phyloP scores from a whole-genome alignment of 2,888 invertebrate genomes.

The Caenorhabditis sp. region DNA sequence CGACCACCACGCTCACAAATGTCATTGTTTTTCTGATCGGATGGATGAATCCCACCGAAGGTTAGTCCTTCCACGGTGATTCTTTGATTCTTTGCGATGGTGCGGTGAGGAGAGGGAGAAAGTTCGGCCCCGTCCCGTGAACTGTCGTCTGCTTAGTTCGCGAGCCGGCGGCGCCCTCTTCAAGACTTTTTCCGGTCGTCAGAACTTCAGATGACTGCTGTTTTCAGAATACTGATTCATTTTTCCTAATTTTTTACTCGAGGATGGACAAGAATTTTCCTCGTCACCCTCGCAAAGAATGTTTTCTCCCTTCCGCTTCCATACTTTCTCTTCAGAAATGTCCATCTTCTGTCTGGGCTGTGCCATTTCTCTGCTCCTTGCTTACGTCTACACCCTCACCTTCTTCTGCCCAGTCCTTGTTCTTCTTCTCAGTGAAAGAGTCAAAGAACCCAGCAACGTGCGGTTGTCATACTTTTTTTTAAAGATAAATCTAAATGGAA shows the following conservation, averaged over 20 bases:
- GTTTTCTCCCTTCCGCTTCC: not conserved
- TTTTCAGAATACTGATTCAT: too few species aligned
- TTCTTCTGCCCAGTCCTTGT: conserved; percentile 70
- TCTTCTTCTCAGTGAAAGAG: conserved; percentile 32
- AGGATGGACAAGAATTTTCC: too few species aligned
- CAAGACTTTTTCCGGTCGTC: too few species aligned
- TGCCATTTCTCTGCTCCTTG: conserved; percentile 76
- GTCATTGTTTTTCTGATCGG: conserved; percentile 77
- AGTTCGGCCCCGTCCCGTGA: too few species aligned
- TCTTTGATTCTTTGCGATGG: too few species aligned
- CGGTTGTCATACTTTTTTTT: not conserved
- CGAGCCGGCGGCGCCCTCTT: too few species aligned
- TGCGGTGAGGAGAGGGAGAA: too few species aligned
- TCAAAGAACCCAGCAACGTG: conserved; percentile 35
- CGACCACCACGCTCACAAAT: conserved; percentile 78
- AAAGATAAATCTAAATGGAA: not conserved
- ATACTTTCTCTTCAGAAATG: conserved; percentile 71
- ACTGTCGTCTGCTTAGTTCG: too few species aligned
- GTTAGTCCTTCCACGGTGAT: too few species aligned
- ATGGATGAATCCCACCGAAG: conserved; percentile 75
- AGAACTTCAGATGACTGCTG: too few species aligned
- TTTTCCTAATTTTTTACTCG: too few species aligned
- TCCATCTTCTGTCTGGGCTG: conserved; percentile 77
- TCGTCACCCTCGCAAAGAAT: not conserved
- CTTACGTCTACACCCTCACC: conserved; percentile 76